Evolutionary conservation across 2,113 vertebrate genomes (phyloP).

Genomic region (Upupa epops): DNA sequence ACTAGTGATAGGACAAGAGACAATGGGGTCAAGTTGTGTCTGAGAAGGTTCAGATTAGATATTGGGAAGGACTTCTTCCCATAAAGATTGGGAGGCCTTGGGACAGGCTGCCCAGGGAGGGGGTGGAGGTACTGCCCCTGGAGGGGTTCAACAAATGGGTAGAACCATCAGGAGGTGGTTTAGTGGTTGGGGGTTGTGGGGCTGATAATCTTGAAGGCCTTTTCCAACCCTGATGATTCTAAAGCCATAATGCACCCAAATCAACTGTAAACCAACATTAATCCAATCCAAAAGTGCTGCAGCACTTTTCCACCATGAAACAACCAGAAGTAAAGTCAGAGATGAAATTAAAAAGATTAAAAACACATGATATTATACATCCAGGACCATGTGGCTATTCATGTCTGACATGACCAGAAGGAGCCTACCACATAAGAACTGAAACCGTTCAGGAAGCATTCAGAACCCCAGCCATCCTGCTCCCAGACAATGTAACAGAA

Average conservation of each 20-base stretch:
- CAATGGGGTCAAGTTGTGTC: no score
- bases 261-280: not conserved
- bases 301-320: not conserved
- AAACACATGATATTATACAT: not conserved
- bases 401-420: not conserved
- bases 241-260: not conserved
- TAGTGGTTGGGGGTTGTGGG: no score
- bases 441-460: not conserved
- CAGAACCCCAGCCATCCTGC: slow-evolving; percentile 19
- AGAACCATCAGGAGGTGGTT: no score
- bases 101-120: no score
- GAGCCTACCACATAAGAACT: not conserved
- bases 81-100: no score
- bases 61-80: no score
- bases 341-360: not conserved
- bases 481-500: slow-evolving; percentile 26
- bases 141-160: no score
- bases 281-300: not conserved
- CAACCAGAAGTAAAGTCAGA: slow-evolving; percentile 16
- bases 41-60: no score
- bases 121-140: no score
- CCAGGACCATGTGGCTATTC: not conserved
- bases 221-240: no score
- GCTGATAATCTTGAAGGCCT: no score
- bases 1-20: no score